A percentile compares a stretch with the other conserved stretches of the same genome.
Conservation (phyloP, 1,140 invertebrate genomes). For the Nixonia krombeini region DNA sequence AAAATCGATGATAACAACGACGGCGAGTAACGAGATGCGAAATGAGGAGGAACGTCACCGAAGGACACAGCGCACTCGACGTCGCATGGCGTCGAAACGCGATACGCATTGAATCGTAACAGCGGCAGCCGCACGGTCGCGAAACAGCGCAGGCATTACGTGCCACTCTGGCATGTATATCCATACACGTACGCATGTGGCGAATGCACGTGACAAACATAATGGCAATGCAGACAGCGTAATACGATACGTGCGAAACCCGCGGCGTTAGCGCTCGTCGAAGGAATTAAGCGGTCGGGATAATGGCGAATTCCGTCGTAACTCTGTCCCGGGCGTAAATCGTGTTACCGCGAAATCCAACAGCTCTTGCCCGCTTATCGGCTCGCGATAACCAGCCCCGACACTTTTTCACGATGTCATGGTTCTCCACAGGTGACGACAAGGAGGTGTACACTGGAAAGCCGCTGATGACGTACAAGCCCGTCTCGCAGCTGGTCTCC, state of each 20-base stretch:
- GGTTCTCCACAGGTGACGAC: slow-evolving; percentile 60
- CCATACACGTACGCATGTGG: slow-evolving; percentile 38
- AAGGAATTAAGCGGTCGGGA: slow-evolving; percentile 32
- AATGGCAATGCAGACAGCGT: slow-evolving; percentile 44
- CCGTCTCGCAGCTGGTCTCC: slow-evolving; percentile 65
- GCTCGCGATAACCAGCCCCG: too few species aligned
- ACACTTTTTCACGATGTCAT: too few species aligned
- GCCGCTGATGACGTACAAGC: slow-evolving; percentile 70
- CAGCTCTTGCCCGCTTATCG: too few species aligned
- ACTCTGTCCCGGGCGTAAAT: slow-evolving; percentile 30
- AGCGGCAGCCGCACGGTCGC: slow-evolving; percentile 29
- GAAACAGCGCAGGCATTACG: too few species aligned
- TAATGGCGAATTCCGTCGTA: slow-evolving; percentile 33
- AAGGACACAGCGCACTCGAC: slow-evolving; percentile 1
- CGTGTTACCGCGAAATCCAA: slow-evolving; percentile 20
- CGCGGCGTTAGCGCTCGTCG: slow-evolving; percentile 23
- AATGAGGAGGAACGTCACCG: too few species aligned
- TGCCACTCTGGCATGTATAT: slow-evolving; percentile 25
- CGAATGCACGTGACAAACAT: slow-evolving; percentile 46
- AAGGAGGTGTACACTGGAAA: slow-evolving; percentile 68
- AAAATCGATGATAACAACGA: too few species aligned
- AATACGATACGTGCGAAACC: slow-evolving; percentile 41
- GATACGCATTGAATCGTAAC: slow-evolving; percentile 26
- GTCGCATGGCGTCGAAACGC: too few species aligned
- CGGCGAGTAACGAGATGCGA: too few species aligned